A percentile compares a stretch with the other conserved stretches of the same genome.
Evolutionary conservation across 2,797 vertebrate species (phyloP).

Genomic region (Jordanella pulchra): DNA sequence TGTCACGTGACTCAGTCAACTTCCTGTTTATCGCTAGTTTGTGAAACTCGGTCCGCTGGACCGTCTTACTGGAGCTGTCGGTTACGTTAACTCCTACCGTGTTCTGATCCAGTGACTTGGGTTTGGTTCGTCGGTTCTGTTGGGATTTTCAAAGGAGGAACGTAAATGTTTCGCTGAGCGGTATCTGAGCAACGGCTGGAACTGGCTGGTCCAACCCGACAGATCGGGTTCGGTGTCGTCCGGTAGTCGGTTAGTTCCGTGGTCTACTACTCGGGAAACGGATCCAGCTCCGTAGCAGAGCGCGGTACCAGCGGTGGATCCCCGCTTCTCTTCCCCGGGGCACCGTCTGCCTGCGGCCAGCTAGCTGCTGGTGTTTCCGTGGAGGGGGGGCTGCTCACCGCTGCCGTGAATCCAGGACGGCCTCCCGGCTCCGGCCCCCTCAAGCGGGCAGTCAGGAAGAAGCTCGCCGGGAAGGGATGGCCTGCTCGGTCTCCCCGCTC

Average conservation of each 20-base stretch:
- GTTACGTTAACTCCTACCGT: neutral
- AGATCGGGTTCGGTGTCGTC: no score
- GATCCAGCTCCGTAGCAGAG: constrained; percentile 23
- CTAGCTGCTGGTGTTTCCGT: constrained; percentile 33
- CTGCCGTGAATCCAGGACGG: constrained; percentile 80
- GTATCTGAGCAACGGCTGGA: no score
- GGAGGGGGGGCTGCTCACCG: constrained; percentile 62
- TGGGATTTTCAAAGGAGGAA: constrained; percentile 16
- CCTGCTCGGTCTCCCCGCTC: constrained; percentile 74
- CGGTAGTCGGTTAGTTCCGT: neutral
- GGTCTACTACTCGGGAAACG: neutral
- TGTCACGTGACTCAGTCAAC: constrained; percentile 67
- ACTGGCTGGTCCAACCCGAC: neutral
- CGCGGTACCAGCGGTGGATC: constrained; percentile 26
- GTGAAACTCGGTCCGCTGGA: constrained; percentile 50
- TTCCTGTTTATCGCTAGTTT: constrained; percentile 82
- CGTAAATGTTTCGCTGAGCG: constrained; percentile 62
- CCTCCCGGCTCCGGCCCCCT: constrained; percentile 77
- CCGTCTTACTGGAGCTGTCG: neutral
- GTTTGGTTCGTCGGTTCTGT: neutral
- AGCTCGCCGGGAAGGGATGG: constrained; percentile 80
- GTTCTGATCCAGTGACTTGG: no score
- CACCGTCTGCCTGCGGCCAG: constrained; percentile 36
- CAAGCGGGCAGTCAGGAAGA: constrained; percentile 81
- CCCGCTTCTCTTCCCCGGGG: constrained; percentile 6